These are phyloP conservation scores for Tenthredo amoena DNA, from an alignment of 2,888 invertebrate species.

Conservation along the genomic window DNA sequence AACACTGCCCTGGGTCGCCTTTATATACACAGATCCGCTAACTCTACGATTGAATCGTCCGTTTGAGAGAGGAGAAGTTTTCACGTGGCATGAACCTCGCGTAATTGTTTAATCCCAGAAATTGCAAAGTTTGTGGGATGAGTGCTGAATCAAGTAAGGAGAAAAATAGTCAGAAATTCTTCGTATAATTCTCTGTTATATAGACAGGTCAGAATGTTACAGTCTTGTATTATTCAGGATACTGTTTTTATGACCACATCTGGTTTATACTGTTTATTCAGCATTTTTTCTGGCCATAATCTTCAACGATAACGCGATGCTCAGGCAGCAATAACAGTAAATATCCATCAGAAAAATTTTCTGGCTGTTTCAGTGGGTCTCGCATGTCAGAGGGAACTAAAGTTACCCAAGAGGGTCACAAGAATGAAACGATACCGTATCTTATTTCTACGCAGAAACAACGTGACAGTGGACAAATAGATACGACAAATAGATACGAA, in stretches of 20 bases:
- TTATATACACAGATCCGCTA: slow-evolving; percentile 24
- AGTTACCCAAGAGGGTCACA: slow-evolving; percentile 19
- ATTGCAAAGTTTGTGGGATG: not conserved
- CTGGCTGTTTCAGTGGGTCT: slow-evolving; percentile 4
- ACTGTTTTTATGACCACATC: slow-evolving; percentile 31
- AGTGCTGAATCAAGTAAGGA: not conserved
- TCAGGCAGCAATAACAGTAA: slow-evolving; percentile 37
- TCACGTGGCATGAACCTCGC: not conserved
- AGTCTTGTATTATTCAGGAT: slow-evolving; percentile 23
- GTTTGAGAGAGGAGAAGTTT: slow-evolving; percentile 4
- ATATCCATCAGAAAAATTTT: slow-evolving; percentile 36
- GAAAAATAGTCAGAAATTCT: not conserved
- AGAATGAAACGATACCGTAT: not conserved
- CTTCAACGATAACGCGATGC: slow-evolving; percentile 29
- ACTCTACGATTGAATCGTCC: slow-evolving; percentile 27
- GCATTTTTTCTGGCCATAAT: slow-evolving; percentile 28
- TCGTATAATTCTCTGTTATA: not conserved
- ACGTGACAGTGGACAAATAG: not conserved
- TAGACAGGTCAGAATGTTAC: not conserved
- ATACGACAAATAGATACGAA: not conserved
- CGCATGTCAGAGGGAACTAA: slow-evolving; percentile 35
- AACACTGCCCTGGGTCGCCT: slow-evolving; percentile 27
- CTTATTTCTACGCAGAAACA: not conserved
- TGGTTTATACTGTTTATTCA: slow-evolving; percentile 29
- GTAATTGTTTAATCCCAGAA: slow-evolving; percentile 10